Evolutionary conservation across 2,888 invertebrate genomes (phyloP), one percentile per base, ranked within the genome.

Genomic region (Troides oblongomaculatus): DNA sequence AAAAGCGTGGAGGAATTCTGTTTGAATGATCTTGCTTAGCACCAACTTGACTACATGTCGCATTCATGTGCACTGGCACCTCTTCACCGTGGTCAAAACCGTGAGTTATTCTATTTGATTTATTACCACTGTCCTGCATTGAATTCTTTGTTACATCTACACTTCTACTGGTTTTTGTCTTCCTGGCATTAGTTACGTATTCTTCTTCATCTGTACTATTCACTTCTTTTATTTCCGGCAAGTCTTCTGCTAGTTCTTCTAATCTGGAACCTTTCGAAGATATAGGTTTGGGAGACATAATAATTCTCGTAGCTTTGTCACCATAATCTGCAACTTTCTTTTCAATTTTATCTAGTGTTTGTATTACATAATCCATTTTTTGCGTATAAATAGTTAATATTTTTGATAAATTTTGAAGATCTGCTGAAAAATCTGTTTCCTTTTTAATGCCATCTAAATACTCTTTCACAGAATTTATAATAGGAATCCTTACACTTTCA

Each of bases 1-100:
- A 91, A 75, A 87, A 92, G 69, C 82, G 76, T 7, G 80, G 82
- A 21, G 92, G 90, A 2, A 87, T 77, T 69, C 86, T 83, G 21
- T 83, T 84, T 0, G 81, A 78, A 43, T 78, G 81, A 25, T 86
- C 86, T 39, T 82, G 75, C 73, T 81, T 85, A 0, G 81, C 72
- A 10, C 77, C 82, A n/a, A 76, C 12, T 46, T 74, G 76, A 21
- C 73, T 72, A 6, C 70, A 69, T 39, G 73, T 73, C 8, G 68
- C 64, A 56, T 72, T 75, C 63, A 66, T 71, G 66, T 71, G 62
- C 5, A 74, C 76, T 2, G 78, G 72, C 2, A 79, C 70, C 70
- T 78, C 74, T 72, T 89, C 89, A 2, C 86, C 88, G 69, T 79
- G 78, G 17, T 78, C 84, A 23, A 76, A 64, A 56, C 69, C 71